phyloP scores from a whole-genome alignment of 2,113 vertebrate genomes.

The Hippocampus abdominalis region DNA sequence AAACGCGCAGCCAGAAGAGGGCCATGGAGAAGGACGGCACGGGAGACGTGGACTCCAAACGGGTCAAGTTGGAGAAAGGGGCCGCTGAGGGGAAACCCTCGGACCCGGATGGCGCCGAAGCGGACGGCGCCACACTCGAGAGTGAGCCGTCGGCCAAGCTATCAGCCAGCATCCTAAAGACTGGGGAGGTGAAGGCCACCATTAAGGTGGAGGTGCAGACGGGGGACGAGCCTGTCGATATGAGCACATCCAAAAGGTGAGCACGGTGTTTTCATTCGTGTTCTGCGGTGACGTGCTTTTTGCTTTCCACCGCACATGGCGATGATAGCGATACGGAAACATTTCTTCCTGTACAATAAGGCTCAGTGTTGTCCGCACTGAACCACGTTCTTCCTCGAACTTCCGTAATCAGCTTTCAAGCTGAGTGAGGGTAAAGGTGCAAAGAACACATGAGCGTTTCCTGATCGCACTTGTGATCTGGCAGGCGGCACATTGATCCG shows the following conservation, averaged over 20 bases:
- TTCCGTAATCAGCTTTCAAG: constrained; percentile 14
- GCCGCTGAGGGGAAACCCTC: constrained; percentile 43
- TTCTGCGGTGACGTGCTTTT: neutral
- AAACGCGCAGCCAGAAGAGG: constrained; percentile 93
- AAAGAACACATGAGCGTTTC: neutral
- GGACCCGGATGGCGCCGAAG: constrained; percentile 34
- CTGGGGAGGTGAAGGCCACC: constrained; percentile 78
- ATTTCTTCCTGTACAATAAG: constrained; percentile 6
- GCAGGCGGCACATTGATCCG: neutral
- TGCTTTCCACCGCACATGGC: neutral
- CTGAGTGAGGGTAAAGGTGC: neutral
- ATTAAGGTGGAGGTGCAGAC: constrained; percentile 85
- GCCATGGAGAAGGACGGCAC: constrained; percentile 81
- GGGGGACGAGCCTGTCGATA: constrained; percentile 89
- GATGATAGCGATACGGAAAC: neutral
- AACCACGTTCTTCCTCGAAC: neutral
- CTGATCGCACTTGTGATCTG: constrained; percentile 14
- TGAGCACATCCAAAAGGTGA: constrained; percentile 94
- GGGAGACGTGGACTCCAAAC: constrained; percentile 81
- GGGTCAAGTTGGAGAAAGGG: constrained; percentile 82
- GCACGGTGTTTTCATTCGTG: constrained; percentile 9
- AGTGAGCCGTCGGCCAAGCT: constrained; percentile 71
- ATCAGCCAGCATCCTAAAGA: constrained; percentile 75
- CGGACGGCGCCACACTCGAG: constrained; percentile 62
- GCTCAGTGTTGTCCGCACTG: constrained; percentile 18